A percentile compares a stretch with the other conserved stretches of the same genome.
Conservation (phyloP, 2,888 invertebrate genomes). For the Acrocera orbiculus region DNA sequence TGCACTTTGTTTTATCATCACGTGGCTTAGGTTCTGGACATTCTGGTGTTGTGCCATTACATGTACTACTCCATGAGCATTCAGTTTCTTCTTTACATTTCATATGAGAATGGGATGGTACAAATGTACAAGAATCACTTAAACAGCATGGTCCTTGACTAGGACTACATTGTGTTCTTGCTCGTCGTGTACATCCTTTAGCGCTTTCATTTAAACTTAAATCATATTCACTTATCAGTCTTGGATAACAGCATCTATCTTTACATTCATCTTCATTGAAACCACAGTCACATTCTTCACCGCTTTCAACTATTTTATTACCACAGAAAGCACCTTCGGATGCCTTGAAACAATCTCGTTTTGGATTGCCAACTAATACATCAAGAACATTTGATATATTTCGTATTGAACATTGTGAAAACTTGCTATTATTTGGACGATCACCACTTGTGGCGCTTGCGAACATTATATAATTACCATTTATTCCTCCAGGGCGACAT, state of each 20-base stretch:
- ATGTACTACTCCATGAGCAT: conserved; percentile 74
- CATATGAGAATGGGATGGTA: conserved; percentile 41
- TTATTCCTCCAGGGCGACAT: conserved; percentile 75
- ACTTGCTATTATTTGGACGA: conserved; percentile 92
- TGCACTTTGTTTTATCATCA: conserved; percentile 84
- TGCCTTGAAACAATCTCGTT: conserved; percentile 86
- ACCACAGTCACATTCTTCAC: conserved; percentile 96
- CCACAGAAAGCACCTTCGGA: conserved; percentile 94
- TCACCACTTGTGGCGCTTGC: conserved; percentile 98
- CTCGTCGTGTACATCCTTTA: conserved; percentile 61
- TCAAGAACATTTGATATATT: conserved; percentile 91
- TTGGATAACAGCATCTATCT: conserved; percentile 85
- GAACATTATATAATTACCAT: conserved; percentile 99
- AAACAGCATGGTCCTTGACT: conserved; percentile 96
- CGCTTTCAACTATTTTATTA: conserved; percentile 94
- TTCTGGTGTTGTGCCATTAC: conserved; percentile 68
- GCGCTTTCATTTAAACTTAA: conserved; percentile 49
- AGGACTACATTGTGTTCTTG: conserved; percentile 65
- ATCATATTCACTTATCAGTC: conserved; percentile 53
- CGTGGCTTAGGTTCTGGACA: conserved; percentile 74
- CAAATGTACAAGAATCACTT: conserved; percentile 59
- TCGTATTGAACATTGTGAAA: conserved; percentile 84
- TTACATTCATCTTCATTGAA: conserved; percentile 85
- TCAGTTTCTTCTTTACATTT: conserved; percentile 73
- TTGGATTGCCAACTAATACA: conserved; percentile 76